These are phyloP conservation scores for Thunnus albacares DNA, from an alignment of 2,797 vertebrate genomes.

Conservation along the genomic window DNA sequence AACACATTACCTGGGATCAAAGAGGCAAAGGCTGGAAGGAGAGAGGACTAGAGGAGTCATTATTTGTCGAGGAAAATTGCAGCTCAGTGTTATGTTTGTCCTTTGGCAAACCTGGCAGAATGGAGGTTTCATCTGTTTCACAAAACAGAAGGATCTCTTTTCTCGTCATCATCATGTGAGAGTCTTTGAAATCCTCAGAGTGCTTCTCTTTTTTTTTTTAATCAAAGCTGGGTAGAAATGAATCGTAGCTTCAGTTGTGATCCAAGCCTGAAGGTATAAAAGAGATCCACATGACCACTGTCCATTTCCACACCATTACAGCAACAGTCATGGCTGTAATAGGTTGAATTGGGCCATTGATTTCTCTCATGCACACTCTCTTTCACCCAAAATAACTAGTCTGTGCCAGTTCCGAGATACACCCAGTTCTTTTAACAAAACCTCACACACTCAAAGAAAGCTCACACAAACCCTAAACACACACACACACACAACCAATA, in stretches of 20 bases:
- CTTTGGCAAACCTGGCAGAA: slow-evolving; percentile 69
- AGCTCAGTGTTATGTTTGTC: slow-evolving; percentile 76
- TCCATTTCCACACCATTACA: slow-evolving; percentile 82
- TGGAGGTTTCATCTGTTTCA: slow-evolving; percentile 52
- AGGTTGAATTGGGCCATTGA: slow-evolving; percentile 80
- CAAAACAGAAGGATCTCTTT: slow-evolving; percentile 63
- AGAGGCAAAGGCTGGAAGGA: slow-evolving; percentile 66
- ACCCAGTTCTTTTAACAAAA: slow-evolving; percentile 72
- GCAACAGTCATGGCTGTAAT: slow-evolving; percentile 82
- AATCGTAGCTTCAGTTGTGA: slow-evolving; percentile 76
- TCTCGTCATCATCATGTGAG: slow-evolving; percentile 75
- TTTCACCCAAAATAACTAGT: slow-evolving; percentile 67
- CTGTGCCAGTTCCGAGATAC: slow-evolving; percentile 72
- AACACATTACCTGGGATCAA: slow-evolving; percentile 85
- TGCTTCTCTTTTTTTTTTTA: slow-evolving; percentile 45
- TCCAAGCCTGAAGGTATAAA: slow-evolving; percentile 75
- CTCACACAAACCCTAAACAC: slow-evolving; percentile 52
- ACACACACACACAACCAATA: slow-evolving; percentile 43
- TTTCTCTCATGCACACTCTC: slow-evolving; percentile 69
- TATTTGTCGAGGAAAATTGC: slow-evolving; percentile 80
- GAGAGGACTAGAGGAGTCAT: slow-evolving; percentile 61
- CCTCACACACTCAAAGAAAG: slow-evolving; percentile 68
- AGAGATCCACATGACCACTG: slow-evolving; percentile 80
- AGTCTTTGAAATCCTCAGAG: slow-evolving; percentile 74
- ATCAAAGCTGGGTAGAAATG: slow-evolving; percentile 80